Evolutionary conservation across 2,113 vertebrate species (phyloP).

Genomic region (Halichoerus grypus): DNA sequence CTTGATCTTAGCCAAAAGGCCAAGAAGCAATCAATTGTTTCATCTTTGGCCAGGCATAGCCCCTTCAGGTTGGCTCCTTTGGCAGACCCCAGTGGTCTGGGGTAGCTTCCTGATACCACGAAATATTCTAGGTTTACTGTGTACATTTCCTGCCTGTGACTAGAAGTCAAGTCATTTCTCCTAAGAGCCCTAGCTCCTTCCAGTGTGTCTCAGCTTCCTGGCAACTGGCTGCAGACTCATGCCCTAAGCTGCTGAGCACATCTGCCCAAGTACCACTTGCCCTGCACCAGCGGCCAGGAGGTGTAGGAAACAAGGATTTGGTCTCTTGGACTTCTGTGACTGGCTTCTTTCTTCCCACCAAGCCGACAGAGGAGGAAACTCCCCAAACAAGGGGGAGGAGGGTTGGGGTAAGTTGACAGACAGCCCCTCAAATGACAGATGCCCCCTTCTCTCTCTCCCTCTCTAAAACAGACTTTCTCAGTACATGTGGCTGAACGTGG

Average conservation of each 20-base stretch:
- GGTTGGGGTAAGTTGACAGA: background rate
- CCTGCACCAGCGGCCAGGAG: background rate
- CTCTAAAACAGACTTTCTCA: background rate
- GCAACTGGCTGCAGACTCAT: background rate
- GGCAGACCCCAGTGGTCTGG: background rate
- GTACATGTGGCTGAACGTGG: background rate
- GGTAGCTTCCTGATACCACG: background rate
- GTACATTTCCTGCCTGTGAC: background rate
- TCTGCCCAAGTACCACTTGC: background rate
- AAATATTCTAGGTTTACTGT: background rate
- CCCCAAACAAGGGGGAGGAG: background rate
- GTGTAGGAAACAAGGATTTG: background rate
- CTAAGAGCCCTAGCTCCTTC: background rate
- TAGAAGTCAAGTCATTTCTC: background rate
- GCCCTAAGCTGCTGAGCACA: background rate
- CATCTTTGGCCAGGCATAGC: background rate
- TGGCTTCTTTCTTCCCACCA: background rate
- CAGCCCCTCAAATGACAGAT: background rate
- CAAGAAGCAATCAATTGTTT: background rate
- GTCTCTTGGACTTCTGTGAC: background rate
- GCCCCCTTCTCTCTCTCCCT: background rate
- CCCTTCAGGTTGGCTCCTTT: background rate
- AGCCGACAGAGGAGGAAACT: background rate
- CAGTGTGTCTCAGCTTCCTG: background rate
- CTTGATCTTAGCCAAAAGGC: background rate